These are phyloP conservation scores for Neodontobutis hainanensis DNA, from an alignment of 2,113 vertebrate species.

Conservation along the genomic window DNA sequence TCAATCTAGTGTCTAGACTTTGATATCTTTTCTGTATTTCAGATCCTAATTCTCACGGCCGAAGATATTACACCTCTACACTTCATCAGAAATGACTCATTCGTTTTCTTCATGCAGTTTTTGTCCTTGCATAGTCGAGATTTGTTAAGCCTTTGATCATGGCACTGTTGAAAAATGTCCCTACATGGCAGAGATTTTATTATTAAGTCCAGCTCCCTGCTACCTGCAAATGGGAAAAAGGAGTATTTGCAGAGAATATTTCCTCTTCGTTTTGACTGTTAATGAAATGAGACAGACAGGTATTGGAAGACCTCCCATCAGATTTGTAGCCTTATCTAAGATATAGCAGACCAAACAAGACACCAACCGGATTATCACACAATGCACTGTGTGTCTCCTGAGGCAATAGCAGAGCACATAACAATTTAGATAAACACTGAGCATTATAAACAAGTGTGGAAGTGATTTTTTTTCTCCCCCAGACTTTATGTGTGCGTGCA, in stretches of 20 bases:
- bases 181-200: constrained; percentile 22
- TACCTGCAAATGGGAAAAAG: constrained; percentile 28
- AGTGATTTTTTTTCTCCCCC: constrained; percentile 36
- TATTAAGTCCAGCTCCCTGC: constrained; percentile 17
- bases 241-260: constrained; percentile 22
- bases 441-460: constrained; percentile 54
- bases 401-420: constrained; percentile 49
- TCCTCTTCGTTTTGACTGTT: constrained; percentile 31
- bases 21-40: constrained; percentile 44
- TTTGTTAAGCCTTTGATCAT: constrained; percentile 58
- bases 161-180: constrained; percentile 13
- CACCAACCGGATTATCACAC: constrained; percentile 56
- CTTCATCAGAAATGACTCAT: constrained; percentile 42
- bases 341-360: constrained; percentile 49
- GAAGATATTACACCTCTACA: constrained; percentile 25
- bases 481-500: constrained; percentile 5
- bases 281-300: constrained; percentile 56
- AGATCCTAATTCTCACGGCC: constrained; percentile 50
- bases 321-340: constrained; percentile 51
- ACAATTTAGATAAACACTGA: constrained; percentile 63
- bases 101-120: constrained; percentile 43
- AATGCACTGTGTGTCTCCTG: constrained; percentile 49
- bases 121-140: constrained; percentile 35
- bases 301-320: constrained; percentile 36
- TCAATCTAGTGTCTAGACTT: constrained; percentile 61